These are phyloP conservation scores for Polymixis flavicincta DNA, from an alignment of 2,888 invertebrate species.

Conservation along the genomic window DNA sequence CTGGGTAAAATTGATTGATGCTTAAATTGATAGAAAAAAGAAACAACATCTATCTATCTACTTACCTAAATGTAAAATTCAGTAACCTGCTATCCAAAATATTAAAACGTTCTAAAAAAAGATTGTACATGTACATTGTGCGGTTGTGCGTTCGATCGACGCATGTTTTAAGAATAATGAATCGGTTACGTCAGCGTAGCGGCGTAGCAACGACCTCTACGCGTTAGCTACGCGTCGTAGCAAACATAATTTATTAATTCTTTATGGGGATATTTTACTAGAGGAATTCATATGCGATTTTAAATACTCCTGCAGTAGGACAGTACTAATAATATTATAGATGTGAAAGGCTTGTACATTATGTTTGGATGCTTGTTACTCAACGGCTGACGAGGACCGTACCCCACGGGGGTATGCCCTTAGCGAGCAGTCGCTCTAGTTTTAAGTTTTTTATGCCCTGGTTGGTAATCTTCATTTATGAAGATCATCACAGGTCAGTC, in stretches of 20 bases:
- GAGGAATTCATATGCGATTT: not conserved
- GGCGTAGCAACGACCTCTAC: conserved; percentile 45
- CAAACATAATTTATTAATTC: conserved; percentile 17
- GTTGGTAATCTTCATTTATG: too few relatives aligned
- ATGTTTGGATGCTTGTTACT: not conserved
- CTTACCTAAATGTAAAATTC: not conserved
- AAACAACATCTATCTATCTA: not conserved
- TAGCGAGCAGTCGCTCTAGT: too few relatives aligned
- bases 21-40: not conserved
- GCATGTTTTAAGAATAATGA: conserved; percentile 23
- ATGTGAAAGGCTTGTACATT: not conserved
- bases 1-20: not conserved
- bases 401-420: too few relatives aligned
- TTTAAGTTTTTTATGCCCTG: too few relatives aligned
- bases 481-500: too few relatives aligned
- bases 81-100: not conserved
- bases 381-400: not conserved
- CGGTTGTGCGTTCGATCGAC: not conserved
- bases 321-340: not conserved
- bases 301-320: not conserved
- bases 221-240: conserved; percentile 41
- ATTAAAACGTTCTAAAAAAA: not conserved
- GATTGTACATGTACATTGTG: not conserved
- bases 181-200: conserved; percentile 10
- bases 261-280: not conserved